Base-by-base conservation (phyloP, 1,140 invertebrate species). In the Caenorhabditis latens region DNA sequence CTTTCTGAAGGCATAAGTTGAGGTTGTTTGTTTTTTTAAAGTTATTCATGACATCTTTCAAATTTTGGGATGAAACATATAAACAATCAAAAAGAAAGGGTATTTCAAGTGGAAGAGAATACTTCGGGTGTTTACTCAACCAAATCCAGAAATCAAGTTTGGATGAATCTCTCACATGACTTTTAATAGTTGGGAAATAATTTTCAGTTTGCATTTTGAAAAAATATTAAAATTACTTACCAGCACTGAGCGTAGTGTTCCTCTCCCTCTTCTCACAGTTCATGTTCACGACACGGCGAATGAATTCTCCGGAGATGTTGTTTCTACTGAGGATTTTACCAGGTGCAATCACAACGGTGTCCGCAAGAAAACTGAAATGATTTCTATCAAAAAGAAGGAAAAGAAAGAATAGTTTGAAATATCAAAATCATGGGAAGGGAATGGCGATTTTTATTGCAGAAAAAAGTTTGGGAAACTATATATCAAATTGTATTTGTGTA, bases 311-410 rank as follows among this genome's bases (percentile, higher is more conserved):
- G 21, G 19, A 21, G 4, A 67, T 21, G 19, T 21, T 40, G 21
- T 67, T 67, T 42, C 40, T 67, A 16, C 21, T 67, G 63, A 21
- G 4, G 21, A 67, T 67, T 40, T 40, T 32, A 21, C 63, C 63
- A 7, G 63, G 63, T 11, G 63, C 63, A 40, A 67, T 67, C 1
- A 67, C 63, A 40, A 67, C 63, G 40, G 63, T 67, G 11, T 21
- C 63, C 11, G 63, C 63, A 16, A 67, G 24, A 13, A 67, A 67
- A 14, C 63, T 67, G 63, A 67, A 67, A 67, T 14, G 32, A 53
- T 53, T 53, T 9, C 9, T 1, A 53, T 53, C 16, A 4, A 53
- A 53, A 53, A 53, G 11, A 32, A 32, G 32, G 32, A 32, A 32
- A 32, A 32, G 32, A 32, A 32, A 32, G 32, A 32, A 32, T 32